Conservation (phyloP, 1,140 invertebrate genomes). For the Panulirus ornatus region DNA sequence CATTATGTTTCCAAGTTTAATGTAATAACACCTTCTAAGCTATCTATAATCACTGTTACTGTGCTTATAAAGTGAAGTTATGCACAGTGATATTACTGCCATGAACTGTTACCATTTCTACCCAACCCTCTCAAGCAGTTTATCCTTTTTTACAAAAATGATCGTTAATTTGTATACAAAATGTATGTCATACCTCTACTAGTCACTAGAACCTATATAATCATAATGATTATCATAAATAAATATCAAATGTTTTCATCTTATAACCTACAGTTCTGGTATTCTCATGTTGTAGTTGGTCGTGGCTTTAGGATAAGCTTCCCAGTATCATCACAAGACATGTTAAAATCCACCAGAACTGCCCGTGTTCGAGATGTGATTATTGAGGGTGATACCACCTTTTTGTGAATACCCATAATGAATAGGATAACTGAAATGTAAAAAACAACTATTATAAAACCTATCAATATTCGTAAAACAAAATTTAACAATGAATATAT, state of each 20-base stretch:
- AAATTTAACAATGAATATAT: no score
- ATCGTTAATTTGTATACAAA: neutral
- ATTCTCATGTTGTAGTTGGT: constrained; percentile 79
- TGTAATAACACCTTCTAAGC: no score
- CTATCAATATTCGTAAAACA: neutral
- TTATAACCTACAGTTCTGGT: neutral
- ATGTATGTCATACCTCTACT: neutral
- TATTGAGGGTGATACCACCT: constrained; percentile 97
- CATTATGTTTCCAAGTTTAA: no score
- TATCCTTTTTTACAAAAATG: no score
- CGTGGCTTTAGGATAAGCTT: constrained; percentile 92
- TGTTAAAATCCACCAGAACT: constrained; percentile 96
- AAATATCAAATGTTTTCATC: neutral
- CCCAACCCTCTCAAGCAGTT: no score
- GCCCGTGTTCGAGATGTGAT: constrained; percentile 92
- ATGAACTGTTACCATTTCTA: no score
- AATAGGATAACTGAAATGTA: constrained; percentile 89
- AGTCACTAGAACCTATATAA: neutral
- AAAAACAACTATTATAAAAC: neutral
- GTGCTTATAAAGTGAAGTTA: no score
- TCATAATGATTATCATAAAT: neutral
- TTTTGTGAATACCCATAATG: constrained; percentile 93
- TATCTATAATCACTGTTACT: no score
- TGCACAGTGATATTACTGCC: no score
- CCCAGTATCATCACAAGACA: constrained; percentile 98